phyloP scores from a whole-genome alignment of 2,888 invertebrate species.

The Uloborus plumipes region DNA sequence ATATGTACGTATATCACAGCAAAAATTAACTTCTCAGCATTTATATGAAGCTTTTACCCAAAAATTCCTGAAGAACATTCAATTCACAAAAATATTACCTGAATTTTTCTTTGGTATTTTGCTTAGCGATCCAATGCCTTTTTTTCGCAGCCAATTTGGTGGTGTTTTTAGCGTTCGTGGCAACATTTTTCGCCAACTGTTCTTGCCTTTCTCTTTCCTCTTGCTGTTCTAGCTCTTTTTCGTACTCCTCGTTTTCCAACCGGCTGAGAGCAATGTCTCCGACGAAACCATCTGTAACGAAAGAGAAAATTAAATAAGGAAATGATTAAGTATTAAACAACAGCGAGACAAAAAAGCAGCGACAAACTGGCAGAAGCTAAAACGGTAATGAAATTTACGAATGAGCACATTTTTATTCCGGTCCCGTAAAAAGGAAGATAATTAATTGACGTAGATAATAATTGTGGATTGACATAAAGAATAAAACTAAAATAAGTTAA shows the following conservation, averaged over 20 bases:
- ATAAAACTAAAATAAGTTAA: no score
- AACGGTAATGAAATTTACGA: no score
- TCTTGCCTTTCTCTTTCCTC: conserved; percentile 28
- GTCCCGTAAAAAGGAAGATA: no score
- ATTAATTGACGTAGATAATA: no score
- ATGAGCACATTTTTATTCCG: no score
- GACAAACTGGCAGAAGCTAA: no score
- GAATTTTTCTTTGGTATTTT: conserved; percentile 31
- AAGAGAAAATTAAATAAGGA: not conserved
- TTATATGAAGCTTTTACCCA: no score
- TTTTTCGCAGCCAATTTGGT: conserved; percentile 24
- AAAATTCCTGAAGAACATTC: no score
- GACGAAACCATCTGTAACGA: conserved; percentile 61
- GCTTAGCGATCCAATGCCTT: conserved; percentile 33
- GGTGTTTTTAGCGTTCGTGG: conserved; percentile 18
- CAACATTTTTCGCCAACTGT: conserved; percentile 32
- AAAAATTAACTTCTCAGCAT: no score
- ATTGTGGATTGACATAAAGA: no score
- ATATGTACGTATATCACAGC: no score
- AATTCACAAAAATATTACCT: conserved; percentile 2
- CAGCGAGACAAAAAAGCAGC: no score
- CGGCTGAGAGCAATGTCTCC: conserved; percentile 63
- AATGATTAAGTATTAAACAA: not conserved
- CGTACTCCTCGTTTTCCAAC: conserved; percentile 70
- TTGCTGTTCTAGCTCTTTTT: conserved; percentile 71